A percentile compares a stretch with the other conserved stretches of the same genome.
phyloP scores from a whole-genome alignment of 1,140 invertebrate genomes.

The Drosophila navojoa region DNA sequence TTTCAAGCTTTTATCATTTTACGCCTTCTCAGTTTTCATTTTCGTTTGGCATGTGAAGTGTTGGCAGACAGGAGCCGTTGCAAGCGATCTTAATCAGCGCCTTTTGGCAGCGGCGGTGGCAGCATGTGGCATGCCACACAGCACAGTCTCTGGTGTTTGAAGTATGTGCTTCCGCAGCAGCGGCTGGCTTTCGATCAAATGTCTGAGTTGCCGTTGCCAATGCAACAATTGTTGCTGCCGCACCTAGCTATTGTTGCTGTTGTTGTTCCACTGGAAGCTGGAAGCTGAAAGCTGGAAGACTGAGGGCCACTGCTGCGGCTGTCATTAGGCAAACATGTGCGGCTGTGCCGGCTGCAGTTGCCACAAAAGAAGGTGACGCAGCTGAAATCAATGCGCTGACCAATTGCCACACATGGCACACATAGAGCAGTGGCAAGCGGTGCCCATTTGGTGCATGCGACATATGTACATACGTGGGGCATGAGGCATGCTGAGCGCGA shows the following conservation, averaged over 20 bases:
- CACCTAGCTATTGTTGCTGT: constrained; percentile 36
- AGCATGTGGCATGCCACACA: constrained; percentile 35
- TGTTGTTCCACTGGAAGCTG: constrained; percentile 23
- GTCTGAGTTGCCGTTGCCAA: constrained; percentile 45
- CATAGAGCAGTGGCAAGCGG: background rate
- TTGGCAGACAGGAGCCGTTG: constrained; percentile 19
- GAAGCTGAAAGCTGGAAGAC: constrained; percentile 6
- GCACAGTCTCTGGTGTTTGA: constrained; percentile 8
- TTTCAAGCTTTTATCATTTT: background rate
- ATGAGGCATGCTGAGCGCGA: constrained; percentile 12
- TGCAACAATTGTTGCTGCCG: constrained; percentile 17
- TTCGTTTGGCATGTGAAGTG: constrained; percentile 7
- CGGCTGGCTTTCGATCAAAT: constrained; percentile 76
- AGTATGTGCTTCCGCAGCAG: constrained; percentile 63
- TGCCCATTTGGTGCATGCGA: background rate
- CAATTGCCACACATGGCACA: constrained; percentile 19
- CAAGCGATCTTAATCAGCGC: constrained; percentile 44
- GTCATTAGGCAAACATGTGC: constrained; percentile 66
- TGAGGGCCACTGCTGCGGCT: constrained; percentile 26
- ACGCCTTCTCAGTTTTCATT: background rate
- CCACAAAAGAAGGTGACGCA: constrained; percentile 71
- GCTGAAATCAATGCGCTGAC: constrained; percentile 72
- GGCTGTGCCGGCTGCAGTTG: constrained; percentile 39
- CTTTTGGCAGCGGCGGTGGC: constrained; percentile 23
- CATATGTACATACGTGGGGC: too few relatives aligned